Percentiles rank a stretch among this genome's conserved stretches.
These are phyloP conservation scores for Triplophysa tibetana DNA, from an alignment of 2,113 vertebrate species.

Conservation along the genomic window DNA sequence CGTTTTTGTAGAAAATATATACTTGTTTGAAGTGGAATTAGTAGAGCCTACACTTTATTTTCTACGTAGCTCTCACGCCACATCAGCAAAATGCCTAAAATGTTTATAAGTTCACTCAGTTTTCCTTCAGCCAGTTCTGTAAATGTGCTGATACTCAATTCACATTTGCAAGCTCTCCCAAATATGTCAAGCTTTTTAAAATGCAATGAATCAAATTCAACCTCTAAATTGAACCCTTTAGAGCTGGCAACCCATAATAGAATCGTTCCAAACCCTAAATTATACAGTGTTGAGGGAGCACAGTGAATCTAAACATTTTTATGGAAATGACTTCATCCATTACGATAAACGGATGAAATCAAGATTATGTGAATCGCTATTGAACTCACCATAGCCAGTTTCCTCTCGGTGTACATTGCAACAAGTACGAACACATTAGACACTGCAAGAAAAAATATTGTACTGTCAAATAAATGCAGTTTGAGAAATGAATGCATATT, in stretches of 20 bases:
- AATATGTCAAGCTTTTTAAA: conserved; percentile 34
- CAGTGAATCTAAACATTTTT: background rate
- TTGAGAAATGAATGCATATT: background rate
- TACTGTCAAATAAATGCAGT: background rate
- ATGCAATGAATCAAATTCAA: conserved; percentile 12
- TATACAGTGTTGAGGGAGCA: background rate
- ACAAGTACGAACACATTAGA: conserved; percentile 80
- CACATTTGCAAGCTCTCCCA: conserved; percentile 26
- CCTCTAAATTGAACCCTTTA: conserved; percentile 22
- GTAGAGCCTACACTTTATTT: conserved; percentile 1
- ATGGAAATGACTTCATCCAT: conserved; percentile 11
- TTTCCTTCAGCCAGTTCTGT: background rate
- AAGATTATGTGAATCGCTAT: conserved; percentile 1
- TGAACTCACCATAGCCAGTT: conserved; percentile 79
- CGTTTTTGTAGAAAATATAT: too few species aligned
- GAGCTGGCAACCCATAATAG: conserved; percentile 12
- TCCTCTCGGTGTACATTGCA: conserved; percentile 81
- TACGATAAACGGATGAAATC: conserved; percentile 23
- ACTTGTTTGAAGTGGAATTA: background rate
- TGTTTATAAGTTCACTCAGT: conserved; percentile 16
- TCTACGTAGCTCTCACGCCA: background rate
- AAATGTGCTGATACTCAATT: conserved; percentile 26
- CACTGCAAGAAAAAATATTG: conserved; percentile 66
- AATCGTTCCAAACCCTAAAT: conserved; percentile 1
- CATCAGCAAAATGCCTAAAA: conserved; percentile 23